Evolutionary conservation across 2,113 vertebrate species (phyloP), one percentile per base, ranked within the genome.

Genomic region (Bos indicus): DNA sequence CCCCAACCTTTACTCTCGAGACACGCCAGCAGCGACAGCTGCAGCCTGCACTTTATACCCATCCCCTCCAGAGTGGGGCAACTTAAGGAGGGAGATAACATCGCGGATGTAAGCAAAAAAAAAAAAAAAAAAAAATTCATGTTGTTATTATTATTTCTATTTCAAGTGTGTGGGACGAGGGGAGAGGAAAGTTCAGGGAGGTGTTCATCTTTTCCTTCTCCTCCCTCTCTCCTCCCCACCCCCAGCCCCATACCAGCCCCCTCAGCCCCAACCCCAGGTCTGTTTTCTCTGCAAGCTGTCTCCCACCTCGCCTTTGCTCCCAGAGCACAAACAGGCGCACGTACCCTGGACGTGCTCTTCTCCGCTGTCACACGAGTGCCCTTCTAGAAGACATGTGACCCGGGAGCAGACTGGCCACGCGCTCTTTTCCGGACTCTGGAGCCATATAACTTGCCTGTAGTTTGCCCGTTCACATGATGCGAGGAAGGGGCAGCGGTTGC

Each of bases 121-220:
- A 43, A 43, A 40, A 43, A 40, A 62, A 30, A 60, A 62, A 62
- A 30, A 62, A 62, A 30, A 7, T 3, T 62, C 13, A 30, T 62
- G 28, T 28, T 59, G 21, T 23, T 51, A 51, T 87, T 52, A 5
- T 88, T 84, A 56, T 97, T 97, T 91, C 84, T 95, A 94, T 93
- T 94, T 95, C 90, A 71, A 94, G 92, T 56, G 84, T 95, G 96
- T 81, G 90, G 84, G 92, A 67, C 25, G 1, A 88, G 48, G 21
- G 26, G 12, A 94, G 43, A 93, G 91, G 95, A 95, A 97, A 97
- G 93, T 97, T 94, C 82, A 33, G 71, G 54, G 60, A 85, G 62
- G 84, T 7, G 23, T 23, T 85, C 91, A 12, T 71, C 57, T 12
- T 60, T 86, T 26, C 62, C 74, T 40, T 57, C 21, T 43, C 71